phyloP scores from a whole-genome alignment of 1,140 invertebrate species.

The Brachionus calyciflorus region DNA sequence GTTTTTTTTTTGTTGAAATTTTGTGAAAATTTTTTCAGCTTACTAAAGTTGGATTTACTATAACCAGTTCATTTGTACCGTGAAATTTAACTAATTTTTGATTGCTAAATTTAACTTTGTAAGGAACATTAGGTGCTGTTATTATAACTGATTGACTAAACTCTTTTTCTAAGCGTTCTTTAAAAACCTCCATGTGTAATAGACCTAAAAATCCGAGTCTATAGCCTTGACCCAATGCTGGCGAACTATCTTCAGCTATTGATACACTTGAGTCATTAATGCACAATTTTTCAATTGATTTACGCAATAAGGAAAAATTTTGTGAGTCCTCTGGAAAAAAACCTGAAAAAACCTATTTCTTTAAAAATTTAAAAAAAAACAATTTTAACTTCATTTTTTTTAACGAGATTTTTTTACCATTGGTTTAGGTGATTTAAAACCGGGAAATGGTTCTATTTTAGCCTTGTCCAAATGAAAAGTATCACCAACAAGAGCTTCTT shows the following conservation, averaged over 20 bases:
- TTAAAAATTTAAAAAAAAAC: not conserved
- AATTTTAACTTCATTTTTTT: not conserved
- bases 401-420: slow-evolving; percentile 4
- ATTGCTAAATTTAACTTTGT: slow-evolving; percentile 66
- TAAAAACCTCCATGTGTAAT: slow-evolving; percentile 92
- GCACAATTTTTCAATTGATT: slow-evolving; percentile 81
- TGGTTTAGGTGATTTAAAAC: slow-evolving; percentile 43
- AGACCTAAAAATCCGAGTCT: slow-evolving; percentile 70
- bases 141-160: slow-evolving; percentile 81
- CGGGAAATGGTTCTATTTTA: slow-evolving; percentile 24
- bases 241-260: slow-evolving; percentile 57
- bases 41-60: slow-evolving; percentile 76
- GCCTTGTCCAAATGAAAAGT: slow-evolving; percentile 66
- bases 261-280: slow-evolving; percentile 91
- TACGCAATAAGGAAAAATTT: slow-evolving; percentile 67
- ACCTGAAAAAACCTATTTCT: slow-evolving; percentile 74
- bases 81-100: slow-evolving; percentile 65
- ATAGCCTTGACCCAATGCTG: slow-evolving; percentile 89
- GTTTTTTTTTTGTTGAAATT: slow-evolving; percentile 37
- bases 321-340: slow-evolving; percentile 87
- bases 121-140: slow-evolving; percentile 89
- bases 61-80: slow-evolving; percentile 68
- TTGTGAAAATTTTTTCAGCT: slow-evolving; percentile 49
- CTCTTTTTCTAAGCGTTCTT: slow-evolving; percentile 87
- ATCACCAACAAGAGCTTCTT: slow-evolving; percentile 79